These are phyloP conservation scores for Auanema freiburgensis DNA, from an alignment of 2,888 invertebrate species.

Conservation along the genomic window DNA sequence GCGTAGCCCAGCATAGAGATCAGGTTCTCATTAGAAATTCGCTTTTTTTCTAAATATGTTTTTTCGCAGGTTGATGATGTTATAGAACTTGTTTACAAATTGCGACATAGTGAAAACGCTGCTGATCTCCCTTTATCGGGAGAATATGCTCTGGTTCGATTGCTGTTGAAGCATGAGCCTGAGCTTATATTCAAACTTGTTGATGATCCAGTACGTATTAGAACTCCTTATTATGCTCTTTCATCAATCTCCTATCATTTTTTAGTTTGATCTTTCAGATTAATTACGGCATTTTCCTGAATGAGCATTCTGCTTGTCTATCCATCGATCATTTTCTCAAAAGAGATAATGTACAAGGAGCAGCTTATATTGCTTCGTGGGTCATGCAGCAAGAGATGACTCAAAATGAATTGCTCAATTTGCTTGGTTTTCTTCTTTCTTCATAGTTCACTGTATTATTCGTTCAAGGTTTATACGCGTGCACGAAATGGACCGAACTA, in stretches of 20 bases:
- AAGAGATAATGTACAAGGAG: constrained; percentile 67
- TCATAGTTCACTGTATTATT: background rate
- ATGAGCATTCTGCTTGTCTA: constrained; percentile 78
- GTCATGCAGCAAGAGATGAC: constrained; percentile 74
- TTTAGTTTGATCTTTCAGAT: too few species aligned
- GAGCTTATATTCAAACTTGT: constrained; percentile 76
- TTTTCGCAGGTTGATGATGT: constrained; percentile 55
- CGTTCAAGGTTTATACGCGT: constrained; percentile 26
- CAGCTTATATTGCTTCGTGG: constrained; percentile 78
- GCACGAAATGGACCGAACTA: constrained; percentile 50
- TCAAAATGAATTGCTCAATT: constrained; percentile 46
- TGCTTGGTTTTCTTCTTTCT: constrained; percentile 14
- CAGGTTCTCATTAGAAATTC: too few species aligned
- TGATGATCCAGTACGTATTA: constrained; percentile 73
- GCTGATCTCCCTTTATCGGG: constrained; percentile 78
- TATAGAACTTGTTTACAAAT: constrained; percentile 56
- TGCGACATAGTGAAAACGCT: constrained; percentile 74
- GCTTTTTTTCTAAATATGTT: too few species aligned
- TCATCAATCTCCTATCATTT: too few species aligned
- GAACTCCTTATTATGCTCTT: background rate
- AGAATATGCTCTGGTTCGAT: constrained; percentile 77
- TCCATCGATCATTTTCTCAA: constrained; percentile 78
- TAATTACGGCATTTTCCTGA: constrained; percentile 88
- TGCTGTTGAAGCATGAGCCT: constrained; percentile 68
- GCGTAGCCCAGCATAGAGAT: constrained; percentile 55